phyloP scores from a whole-genome alignment of 2,888 invertebrate species.

The Oasisia sp. region DNA sequence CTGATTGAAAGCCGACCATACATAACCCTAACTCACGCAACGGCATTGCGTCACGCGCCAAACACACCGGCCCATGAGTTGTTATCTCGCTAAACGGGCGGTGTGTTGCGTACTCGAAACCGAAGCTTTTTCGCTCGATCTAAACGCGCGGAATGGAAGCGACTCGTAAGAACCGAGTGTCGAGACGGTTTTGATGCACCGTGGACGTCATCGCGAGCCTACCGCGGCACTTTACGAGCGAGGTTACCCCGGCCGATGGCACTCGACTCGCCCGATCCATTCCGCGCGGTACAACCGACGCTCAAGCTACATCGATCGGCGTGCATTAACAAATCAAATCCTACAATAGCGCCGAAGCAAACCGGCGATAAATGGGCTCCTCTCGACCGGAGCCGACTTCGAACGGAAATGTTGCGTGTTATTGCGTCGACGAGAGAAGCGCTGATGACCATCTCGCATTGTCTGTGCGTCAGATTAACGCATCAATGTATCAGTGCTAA shows the following conservation, averaged over 20 bases:
- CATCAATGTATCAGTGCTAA: background rate
- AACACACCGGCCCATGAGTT: background rate
- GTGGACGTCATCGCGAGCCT: background rate
- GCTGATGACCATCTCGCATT: background rate
- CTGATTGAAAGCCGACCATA: too few species aligned
- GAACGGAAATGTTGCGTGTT: constrained; percentile 12
- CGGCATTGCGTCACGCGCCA: too few species aligned
- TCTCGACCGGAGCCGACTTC: background rate
- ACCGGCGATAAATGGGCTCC: constrained; percentile 1
- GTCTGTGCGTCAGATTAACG: background rate
- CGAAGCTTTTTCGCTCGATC: background rate
- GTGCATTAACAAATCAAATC: background rate
- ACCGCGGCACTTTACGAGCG: background rate
- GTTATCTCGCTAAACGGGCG: background rate
- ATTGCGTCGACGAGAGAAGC: background rate
- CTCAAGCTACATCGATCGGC: background rate
- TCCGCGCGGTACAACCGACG: background rate
- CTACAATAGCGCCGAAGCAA: background rate
- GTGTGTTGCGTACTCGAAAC: background rate
- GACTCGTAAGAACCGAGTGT: background rate
- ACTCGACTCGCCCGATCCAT: background rate
- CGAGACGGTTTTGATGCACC: background rate
- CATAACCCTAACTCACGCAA: too few species aligned
- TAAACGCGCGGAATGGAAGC: background rate
- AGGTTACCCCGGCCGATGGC: background rate